phyloP scores from a whole-genome alignment of 2,113 vertebrate genomes.

The Smithornis capensis region DNA sequence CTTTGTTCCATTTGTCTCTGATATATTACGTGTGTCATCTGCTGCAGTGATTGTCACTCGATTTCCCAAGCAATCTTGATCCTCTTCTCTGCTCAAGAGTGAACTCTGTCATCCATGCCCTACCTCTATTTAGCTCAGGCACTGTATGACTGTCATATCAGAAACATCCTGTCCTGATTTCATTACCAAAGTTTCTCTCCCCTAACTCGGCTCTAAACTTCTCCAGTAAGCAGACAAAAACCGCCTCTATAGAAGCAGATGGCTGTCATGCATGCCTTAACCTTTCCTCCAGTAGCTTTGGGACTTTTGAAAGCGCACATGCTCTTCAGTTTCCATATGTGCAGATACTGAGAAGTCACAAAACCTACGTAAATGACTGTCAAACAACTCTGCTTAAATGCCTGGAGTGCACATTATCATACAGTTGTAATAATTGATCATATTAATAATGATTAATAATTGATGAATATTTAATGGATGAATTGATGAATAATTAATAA shows the following conservation, averaged over 20 bases:
- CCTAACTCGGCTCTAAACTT: neutral
- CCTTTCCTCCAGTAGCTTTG: neutral
- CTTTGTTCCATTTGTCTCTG: neutral
- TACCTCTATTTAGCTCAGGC: neutral
- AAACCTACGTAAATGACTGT: neutral
- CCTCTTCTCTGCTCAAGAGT: neutral
- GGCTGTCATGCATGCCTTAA: neutral
- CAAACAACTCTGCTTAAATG: neutral
- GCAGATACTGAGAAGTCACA: neutral
- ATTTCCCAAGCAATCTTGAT: neutral
- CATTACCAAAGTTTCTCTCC: neutral
- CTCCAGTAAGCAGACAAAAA: neutral
- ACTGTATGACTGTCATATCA: neutral
- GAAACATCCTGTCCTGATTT: neutral
- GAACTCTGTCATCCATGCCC: neutral
- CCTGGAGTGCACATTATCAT: neutral
- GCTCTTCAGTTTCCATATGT: neutral
- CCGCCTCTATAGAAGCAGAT: neutral
- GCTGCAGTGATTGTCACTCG: neutral
- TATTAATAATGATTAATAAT: no score
- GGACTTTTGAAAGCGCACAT: neutral
- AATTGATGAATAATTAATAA: no score
- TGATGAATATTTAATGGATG: no score
- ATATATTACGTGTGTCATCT: neutral
- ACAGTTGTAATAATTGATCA: neutral